Evolutionary conservation across 2,797 vertebrate genomes (phyloP).

Genomic region (Argentina silus): DNA sequence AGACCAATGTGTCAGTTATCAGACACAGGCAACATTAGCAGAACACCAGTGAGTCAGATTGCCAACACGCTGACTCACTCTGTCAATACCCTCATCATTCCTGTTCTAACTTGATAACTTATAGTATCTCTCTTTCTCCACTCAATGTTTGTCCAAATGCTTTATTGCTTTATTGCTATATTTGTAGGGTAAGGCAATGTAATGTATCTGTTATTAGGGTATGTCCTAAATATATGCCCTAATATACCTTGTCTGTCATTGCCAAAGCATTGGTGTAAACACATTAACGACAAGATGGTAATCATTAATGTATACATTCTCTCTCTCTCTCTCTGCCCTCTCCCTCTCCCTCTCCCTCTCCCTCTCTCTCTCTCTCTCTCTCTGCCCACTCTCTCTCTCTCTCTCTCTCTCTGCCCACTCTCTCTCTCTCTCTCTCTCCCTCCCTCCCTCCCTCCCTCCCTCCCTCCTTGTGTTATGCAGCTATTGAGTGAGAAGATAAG

Average conservation of each 20-base stretch:
- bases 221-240: too few species aligned
- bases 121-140: not conserved
- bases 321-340: conserved; percentile 13
- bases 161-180: not conserved
- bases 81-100: not conserved
- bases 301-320: not conserved
- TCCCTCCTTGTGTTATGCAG: conserved; percentile 69
- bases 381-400: not conserved
- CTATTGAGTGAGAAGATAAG: conserved; percentile 94
- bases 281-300: not conserved
- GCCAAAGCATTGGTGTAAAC: not conserved
- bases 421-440: conserved; percentile 18
- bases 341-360: not conserved
- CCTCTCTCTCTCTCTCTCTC: not conserved
- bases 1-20: not conserved
- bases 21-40: not conserved
- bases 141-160: not conserved
- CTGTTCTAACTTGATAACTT: not conserved
- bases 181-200: not conserved
- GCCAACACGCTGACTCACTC: not conserved
- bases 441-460: not conserved
- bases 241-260: not conserved
- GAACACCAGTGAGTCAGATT: not conserved
- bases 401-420: conserved; percentile 9
- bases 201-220: too few species aligned